Percentiles rank a stretch among this genome's conserved stretches.
These are phyloP conservation scores for Heliconius ethilla DNA, from an alignment of 2,888 invertebrate species.

Conservation along the genomic window DNA sequence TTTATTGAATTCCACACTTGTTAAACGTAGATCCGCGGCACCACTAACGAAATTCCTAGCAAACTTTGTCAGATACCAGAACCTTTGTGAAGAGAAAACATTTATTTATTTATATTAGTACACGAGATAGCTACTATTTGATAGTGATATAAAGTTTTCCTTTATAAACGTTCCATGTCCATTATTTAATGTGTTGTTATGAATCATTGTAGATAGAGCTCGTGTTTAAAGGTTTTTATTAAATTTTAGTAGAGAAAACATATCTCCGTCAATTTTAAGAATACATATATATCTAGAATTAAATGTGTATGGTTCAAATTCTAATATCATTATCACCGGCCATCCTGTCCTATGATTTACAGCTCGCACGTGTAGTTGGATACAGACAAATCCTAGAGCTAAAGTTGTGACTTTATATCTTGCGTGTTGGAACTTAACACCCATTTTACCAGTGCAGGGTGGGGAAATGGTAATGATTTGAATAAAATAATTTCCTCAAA, in stretches of 20 bases:
- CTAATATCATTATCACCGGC: neutral
- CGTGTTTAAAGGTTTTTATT: no score
- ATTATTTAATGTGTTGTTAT: constrained; percentile 4
- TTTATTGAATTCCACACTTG: constrained; percentile 76
- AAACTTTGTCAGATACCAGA: constrained; percentile 38
- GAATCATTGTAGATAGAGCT: neutral
- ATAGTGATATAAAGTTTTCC: constrained; percentile 2
- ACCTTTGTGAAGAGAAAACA: constrained; percentile 50
- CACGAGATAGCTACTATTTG: constrained; percentile 18
- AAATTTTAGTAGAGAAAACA: no score
- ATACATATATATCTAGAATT: no score
- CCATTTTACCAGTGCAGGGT: neutral
- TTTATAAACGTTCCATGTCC: neutral
- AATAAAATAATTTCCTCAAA: neutral
- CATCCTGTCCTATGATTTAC: neutral
- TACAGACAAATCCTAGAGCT: no score
- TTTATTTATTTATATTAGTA: constrained; percentile 53
- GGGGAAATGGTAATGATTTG: neutral
- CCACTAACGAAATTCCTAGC: constrained; percentile 43
- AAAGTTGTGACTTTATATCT: neutral
- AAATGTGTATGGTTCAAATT: neutral
- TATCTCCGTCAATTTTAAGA: no score
- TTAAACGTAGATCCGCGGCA: constrained; percentile 47
- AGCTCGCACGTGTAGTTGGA: no score
- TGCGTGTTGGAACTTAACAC: neutral